phyloP scores from a whole-genome alignment of 2,113 vertebrate species.

The Austrofundulus limnaeus region DNA sequence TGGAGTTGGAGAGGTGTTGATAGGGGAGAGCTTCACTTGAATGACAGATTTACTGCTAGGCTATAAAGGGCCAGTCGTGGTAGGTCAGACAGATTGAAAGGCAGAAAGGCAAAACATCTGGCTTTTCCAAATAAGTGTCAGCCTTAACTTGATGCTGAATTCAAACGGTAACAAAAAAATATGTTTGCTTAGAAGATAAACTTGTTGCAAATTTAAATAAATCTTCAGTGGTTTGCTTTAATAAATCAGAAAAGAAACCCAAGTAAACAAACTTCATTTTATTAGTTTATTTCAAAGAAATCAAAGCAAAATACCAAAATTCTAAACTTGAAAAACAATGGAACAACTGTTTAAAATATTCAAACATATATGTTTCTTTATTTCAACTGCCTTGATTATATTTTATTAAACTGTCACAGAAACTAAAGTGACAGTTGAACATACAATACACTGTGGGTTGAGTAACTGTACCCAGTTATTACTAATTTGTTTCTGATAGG shows the following conservation, averaged over 20 bases:
- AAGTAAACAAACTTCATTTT: too few species aligned
- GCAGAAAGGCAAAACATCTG: background rate
- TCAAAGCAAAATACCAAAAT: too few species aligned
- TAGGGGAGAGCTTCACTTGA: conserved; percentile 16
- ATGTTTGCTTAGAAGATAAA: too few species aligned
- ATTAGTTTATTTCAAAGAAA: too few species aligned
- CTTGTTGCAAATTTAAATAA: too few species aligned
- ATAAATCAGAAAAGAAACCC: too few species aligned
- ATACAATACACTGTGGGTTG: background rate
- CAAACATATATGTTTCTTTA: background rate
- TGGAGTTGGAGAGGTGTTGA: conserved; percentile 6
- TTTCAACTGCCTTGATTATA: background rate
- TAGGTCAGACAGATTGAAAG: conserved; percentile 37
- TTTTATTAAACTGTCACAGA: background rate
- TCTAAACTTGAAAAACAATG: too few species aligned
- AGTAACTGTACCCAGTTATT: too few species aligned
- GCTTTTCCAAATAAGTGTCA: conserved; percentile 2
- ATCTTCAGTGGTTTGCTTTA: too few species aligned
- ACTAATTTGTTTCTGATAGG: too few species aligned
- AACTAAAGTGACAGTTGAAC: background rate
- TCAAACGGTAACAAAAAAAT: background rate
- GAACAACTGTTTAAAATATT: too few species aligned
- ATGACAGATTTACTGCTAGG: conserved; percentile 45
- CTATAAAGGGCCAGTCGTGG: conserved; percentile 4
- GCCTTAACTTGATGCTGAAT: too few species aligned